Conservation (phyloP, 2,888 invertebrate genomes). For the Aporophyla nigra region DNA sequence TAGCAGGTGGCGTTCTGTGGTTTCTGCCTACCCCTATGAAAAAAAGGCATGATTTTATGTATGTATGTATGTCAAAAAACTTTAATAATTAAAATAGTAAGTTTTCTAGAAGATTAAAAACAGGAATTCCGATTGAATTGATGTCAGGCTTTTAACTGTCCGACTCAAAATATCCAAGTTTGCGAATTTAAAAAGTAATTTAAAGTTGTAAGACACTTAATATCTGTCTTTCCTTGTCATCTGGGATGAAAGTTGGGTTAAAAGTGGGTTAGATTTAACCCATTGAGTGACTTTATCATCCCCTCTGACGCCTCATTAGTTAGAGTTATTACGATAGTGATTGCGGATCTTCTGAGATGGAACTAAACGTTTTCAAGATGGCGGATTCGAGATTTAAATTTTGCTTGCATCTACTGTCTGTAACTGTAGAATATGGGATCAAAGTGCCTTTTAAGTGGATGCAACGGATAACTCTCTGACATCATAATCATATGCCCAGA, state of each 20-base stretch:
- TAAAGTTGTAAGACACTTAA: slow-evolving; percentile 59
- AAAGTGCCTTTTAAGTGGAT: neutral
- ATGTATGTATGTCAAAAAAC: too few species aligned
- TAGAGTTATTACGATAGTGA: slow-evolving; percentile 26
- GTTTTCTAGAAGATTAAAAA: slow-evolving; percentile 4
- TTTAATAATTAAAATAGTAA: neutral
- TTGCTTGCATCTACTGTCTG: neutral
- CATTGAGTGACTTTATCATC: slow-evolving; percentile 31
- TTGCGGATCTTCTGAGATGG: slow-evolving; percentile 12
- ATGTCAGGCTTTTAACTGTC: slow-evolving; percentile 42
- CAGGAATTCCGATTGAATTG: slow-evolving; percentile 41
- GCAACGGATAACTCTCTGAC: too few species aligned
- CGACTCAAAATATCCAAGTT: slow-evolving; percentile 48
- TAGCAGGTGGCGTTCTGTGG: too few species aligned
- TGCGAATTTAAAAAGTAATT: slow-evolving; percentile 67
- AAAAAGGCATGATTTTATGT: too few species aligned
- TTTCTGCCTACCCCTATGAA: too few species aligned
- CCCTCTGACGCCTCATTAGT: slow-evolving; percentile 40
- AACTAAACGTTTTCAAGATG: slow-evolving; percentile 38
- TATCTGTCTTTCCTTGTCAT: slow-evolving; percentile 61
- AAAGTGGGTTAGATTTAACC: slow-evolving; percentile 33
- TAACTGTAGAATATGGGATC: neutral
- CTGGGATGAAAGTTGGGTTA: slow-evolving; percentile 3
- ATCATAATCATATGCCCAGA: too few species aligned
- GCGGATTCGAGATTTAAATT: slow-evolving; percentile 7